A percentile compares a stretch with the other conserved stretches of the same genome.
phyloP scores from a whole-genome alignment of 2,797 vertebrate species.

The Ciconia nigra region DNA sequence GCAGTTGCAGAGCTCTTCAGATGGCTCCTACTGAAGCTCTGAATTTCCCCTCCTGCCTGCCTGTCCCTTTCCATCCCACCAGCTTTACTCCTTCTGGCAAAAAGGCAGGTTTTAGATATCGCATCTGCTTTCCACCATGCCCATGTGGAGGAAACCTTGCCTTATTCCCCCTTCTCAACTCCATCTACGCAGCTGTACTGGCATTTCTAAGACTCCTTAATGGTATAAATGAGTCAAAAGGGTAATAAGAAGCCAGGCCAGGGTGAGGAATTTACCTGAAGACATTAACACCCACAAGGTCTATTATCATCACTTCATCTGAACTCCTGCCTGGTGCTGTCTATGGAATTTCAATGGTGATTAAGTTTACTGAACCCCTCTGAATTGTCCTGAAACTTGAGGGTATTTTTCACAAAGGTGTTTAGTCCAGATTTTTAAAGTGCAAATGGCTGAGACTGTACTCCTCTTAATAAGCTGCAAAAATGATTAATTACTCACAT shows the following conservation, averaged over 20 bases:
- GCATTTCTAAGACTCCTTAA: background rate
- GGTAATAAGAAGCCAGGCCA: background rate
- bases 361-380: background rate
- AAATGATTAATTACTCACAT: background rate
- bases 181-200: background rate
- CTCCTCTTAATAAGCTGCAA: background rate
- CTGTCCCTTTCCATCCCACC: background rate
- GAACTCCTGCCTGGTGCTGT: background rate
- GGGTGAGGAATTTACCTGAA: background rate
- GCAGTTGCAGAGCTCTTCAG: background rate
- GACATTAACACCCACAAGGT: background rate
- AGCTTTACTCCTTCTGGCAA: background rate
- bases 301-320: background rate
- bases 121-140: background rate
- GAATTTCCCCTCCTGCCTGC: background rate
- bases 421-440: background rate
- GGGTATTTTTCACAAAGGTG: background rate
- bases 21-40: background rate
- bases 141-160: background rate
- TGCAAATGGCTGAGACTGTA: background rate
- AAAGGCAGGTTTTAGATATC: background rate
- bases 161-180: background rate
- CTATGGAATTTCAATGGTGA: background rate
- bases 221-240: background rate
- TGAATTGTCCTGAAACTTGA: background rate